Evolutionary conservation across 2,113 vertebrate genomes (phyloP).

Genomic region (Raja brachyura): DNA sequence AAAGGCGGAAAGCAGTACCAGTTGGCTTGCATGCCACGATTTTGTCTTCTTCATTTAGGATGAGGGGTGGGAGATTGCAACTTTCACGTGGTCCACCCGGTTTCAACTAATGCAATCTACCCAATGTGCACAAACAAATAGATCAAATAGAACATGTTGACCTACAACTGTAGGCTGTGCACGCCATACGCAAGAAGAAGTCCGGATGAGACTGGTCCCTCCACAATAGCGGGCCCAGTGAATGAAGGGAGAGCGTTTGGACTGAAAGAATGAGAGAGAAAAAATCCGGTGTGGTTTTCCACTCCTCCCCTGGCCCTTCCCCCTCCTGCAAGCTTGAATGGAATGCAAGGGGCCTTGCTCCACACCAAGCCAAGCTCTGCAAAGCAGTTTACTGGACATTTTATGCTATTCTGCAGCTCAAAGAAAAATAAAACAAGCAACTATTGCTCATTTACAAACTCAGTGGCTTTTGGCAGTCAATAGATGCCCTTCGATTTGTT

Average conservation of each 20-base stretch:
- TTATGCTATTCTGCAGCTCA: neutral
- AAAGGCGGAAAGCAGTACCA: neutral
- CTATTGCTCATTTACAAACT: neutral
- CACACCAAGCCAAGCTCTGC: constrained; percentile 16
- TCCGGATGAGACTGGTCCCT: constrained; percentile 62
- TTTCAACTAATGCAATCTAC: no score
- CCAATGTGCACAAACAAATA: no score
- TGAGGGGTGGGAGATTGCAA: no score
- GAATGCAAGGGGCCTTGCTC: constrained; percentile 33
- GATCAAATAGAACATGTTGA: no score
- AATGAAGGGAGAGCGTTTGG: constrained; percentile 68
- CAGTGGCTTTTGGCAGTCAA: neutral
- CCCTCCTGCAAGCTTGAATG: constrained; percentile 26
- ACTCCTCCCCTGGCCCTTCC: constrained; percentile 20
- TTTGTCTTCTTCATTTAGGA: constrained; percentile 55
- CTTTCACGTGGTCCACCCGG: no score
- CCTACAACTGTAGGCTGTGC: no score
- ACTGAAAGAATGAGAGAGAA: constrained; percentile 58
- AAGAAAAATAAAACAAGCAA: neutral
- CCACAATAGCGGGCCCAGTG: constrained; percentile 65
- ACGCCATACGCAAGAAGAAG: no score
- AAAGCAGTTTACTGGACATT: neutral
- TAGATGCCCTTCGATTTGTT: neutral
- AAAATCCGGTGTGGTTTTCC: constrained; percentile 4
- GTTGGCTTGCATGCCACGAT: constrained; percentile 4